A percentile compares a stretch with the other conserved stretches of the same genome.
Conservation (phyloP, 1,140 invertebrate genomes). For the Caenorhabditis brenneri region DNA sequence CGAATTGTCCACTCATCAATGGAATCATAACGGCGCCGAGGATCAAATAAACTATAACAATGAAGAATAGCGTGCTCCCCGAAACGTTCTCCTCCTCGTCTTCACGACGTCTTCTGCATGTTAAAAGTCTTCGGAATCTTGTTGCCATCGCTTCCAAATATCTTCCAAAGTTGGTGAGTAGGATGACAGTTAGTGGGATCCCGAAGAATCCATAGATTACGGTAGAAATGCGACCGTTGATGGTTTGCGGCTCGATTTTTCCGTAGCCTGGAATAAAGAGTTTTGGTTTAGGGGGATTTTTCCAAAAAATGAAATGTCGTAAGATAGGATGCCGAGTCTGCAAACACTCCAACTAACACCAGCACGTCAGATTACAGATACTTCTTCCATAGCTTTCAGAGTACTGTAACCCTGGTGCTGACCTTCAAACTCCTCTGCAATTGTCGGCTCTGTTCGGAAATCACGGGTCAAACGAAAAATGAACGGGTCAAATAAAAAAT, state of each 20-base stretch:
- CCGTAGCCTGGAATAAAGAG: constrained; percentile 61
- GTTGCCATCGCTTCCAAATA: constrained; percentile 64
- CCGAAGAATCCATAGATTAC: constrained; percentile 68
- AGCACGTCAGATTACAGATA: too few species aligned
- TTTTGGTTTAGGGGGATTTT: too few species aligned
- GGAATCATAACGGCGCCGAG: constrained; percentile 63
- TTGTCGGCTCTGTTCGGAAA: too few species aligned
- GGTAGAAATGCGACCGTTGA: constrained; percentile 63
- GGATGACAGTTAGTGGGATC: constrained; percentile 67
- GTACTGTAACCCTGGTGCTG: too few species aligned
- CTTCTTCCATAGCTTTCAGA: too few species aligned
- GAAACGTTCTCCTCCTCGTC: constrained; percentile 60
- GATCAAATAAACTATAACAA: constrained; percentile 63
- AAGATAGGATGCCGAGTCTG: too few species aligned
- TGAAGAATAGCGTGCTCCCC: constrained; percentile 58
- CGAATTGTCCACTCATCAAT: constrained; percentile 61
- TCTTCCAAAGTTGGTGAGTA: constrained; percentile 67
- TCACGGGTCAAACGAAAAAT: too few species aligned
- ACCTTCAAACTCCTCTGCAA: too few species aligned
- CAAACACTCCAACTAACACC: too few species aligned
- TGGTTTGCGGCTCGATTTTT: constrained; percentile 64
- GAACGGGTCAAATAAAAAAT: too few species aligned
- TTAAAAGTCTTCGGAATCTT: constrained; percentile 45
- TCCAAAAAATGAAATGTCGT: too few species aligned
- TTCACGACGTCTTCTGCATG: constrained; percentile 14